A percentile compares a stretch with the other conserved stretches of the same genome.
phyloP scores from a whole-genome alignment of 2,797 vertebrate species.

The Cossypha niveicapilla region DNA sequence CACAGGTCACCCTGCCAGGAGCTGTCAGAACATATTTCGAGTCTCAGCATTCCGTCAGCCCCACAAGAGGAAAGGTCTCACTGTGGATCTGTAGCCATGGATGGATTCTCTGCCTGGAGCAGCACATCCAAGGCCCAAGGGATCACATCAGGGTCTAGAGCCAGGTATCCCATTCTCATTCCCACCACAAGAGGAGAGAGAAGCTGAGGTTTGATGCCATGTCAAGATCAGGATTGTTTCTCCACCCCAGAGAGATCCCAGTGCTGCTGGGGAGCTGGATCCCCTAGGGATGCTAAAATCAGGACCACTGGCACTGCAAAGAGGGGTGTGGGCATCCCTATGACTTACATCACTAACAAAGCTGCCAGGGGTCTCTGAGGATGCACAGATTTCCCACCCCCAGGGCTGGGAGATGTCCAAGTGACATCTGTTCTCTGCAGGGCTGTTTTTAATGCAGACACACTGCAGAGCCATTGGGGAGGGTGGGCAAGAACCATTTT shows the following conservation, averaged over 20 bases:
- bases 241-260: neutral
- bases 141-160: neutral
- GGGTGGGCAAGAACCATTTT: neutral
- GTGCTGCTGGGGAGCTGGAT: neutral
- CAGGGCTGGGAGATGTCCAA: neutral
- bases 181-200: neutral
- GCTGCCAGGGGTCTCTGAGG: neutral
- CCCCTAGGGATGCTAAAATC: neutral
- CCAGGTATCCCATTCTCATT: neutral
- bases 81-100: accelerated
- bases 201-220: neutral
- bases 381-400: neutral
- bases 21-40: neutral
- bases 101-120: neutral
- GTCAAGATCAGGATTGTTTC: neutral
- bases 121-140: neutral
- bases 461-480: neutral
- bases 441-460: neutral
- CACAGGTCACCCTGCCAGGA: neutral
- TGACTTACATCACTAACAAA: neutral
- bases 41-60: neutral
- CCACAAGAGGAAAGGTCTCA: neutral
- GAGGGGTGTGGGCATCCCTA: neutral
- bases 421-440: neutral
- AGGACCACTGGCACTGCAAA: neutral